These are phyloP conservation scores for Aporophyla lueneburgensis DNA, from an alignment of 2,888 invertebrate genomes.

Conservation along the genomic window DNA sequence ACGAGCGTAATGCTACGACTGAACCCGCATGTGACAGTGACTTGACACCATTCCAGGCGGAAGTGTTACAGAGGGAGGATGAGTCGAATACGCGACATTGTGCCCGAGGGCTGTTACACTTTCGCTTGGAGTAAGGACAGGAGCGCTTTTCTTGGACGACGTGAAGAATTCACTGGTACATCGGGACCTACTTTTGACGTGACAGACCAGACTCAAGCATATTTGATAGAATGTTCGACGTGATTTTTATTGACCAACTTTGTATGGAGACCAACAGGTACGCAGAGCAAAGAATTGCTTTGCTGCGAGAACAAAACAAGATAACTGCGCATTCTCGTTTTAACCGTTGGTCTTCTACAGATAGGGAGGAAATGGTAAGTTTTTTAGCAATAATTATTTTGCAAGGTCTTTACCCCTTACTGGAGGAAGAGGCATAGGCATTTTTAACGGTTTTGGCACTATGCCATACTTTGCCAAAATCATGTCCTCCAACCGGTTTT, in stretches of 20 bases:
- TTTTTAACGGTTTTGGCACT: slow-evolving; percentile 40
- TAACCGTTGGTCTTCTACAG: slow-evolving; percentile 52
- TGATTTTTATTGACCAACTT: slow-evolving; percentile 53
- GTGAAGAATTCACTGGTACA: neutral
- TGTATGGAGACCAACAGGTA: slow-evolving; percentile 51
- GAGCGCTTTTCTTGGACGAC: neutral
- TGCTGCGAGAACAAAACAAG: neutral
- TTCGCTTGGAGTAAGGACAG: slow-evolving; percentile 1
- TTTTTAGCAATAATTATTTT: slow-evolving; percentile 24
- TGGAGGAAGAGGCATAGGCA: slow-evolving; percentile 17
- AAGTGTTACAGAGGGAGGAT: neutral
- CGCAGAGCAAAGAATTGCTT: slow-evolving; percentile 25
- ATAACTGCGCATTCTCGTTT: neutral
- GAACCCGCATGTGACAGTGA: slow-evolving; percentile 6
- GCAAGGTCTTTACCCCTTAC: neutral
- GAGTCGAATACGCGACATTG: neutral
- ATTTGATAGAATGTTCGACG: slow-evolving; percentile 44
- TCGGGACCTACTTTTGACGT: slow-evolving; percentile 7
- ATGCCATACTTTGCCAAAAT: no score
- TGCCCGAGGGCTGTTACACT: neutral
- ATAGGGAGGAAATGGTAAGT: slow-evolving; percentile 55
- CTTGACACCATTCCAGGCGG: neutral
- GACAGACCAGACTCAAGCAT: slow-evolving; percentile 3
- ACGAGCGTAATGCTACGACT: neutral
- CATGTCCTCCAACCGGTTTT: no score